These are phyloP conservation scores for Rhynchophorus ferrugineus DNA, from an alignment of 1,140 invertebrate species.

Conservation along the genomic window DNA sequence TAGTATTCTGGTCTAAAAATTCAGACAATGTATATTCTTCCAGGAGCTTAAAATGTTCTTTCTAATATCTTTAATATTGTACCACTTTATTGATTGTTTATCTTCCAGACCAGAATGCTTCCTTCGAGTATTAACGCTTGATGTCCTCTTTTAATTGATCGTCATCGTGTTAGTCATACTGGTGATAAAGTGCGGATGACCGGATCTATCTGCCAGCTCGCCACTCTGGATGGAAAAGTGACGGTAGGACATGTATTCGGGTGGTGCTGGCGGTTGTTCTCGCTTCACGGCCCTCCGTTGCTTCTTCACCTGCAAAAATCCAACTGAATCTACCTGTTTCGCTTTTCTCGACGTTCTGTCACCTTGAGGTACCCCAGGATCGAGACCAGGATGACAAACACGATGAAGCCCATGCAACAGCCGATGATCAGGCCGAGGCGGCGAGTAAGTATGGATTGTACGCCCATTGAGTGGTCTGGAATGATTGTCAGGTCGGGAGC, in stretches of 20 bases:
- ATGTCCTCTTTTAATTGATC: conserved; percentile 3
- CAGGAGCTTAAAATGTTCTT: too few species aligned
- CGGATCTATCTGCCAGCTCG: conserved; percentile 38
- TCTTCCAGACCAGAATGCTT: too few species aligned
- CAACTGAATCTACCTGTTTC: neutral
- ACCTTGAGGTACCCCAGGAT: conserved; percentile 73
- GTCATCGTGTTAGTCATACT: conserved; percentile 35
- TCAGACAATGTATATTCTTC: too few species aligned
- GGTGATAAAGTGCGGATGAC: conserved; percentile 39
- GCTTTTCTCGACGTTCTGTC: neutral
- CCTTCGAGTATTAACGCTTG: too few species aligned
- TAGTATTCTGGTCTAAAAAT: too few species aligned
- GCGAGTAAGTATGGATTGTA: conserved; percentile 62
- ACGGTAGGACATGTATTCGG: conserved; percentile 67
- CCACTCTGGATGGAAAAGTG: conserved; percentile 55
- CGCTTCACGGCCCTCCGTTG: conserved; percentile 65
- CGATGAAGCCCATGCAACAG: conserved; percentile 73
- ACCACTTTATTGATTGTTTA: too few species aligned
- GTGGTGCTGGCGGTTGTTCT: conserved; percentile 47
- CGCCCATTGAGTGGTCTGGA: conserved; percentile 57
- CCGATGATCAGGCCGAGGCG: conserved; percentile 77
- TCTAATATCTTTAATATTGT: too few species aligned
- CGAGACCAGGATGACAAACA: conserved; percentile 73
- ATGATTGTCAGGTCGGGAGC: conserved; percentile 57
- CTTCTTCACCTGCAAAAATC: conserved; percentile 56